Percentiles rank a stretch among this genome's conserved stretches.
These are phyloP conservation scores for Hyperoplus lanceolatus DNA, from an alignment of 2,797 vertebrate species.

Conservation along the genomic window DNA sequence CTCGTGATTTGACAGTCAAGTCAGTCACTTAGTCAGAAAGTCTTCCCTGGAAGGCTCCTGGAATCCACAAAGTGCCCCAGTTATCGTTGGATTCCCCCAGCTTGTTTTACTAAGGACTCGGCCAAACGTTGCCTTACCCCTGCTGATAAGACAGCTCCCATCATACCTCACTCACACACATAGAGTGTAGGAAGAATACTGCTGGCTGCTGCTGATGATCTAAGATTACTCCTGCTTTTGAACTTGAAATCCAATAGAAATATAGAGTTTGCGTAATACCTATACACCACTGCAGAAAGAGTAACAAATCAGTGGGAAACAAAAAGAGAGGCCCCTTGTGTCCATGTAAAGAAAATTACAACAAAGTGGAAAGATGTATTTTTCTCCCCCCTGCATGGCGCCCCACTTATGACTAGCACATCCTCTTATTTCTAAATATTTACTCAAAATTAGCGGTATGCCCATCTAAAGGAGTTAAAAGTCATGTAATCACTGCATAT, in stretches of 20 bases:
- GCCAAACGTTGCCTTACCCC: conserved; percentile 70
- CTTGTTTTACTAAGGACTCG: conserved; percentile 74
- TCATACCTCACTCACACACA: conserved; percentile 77
- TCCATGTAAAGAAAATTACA: conserved; percentile 28
- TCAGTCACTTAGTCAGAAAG: conserved; percentile 55
- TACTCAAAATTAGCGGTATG: conserved; percentile 3
- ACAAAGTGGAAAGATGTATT: conserved; percentile 40
- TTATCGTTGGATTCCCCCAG: conserved; percentile 76
- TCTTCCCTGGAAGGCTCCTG: conserved; percentile 53
- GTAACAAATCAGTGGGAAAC: conserved; percentile 40
- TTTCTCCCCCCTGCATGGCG: conserved; percentile 24
- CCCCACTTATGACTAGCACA: conserved; percentile 8
- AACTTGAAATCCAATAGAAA: conserved; percentile 71
- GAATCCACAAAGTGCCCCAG: conserved; percentile 66
- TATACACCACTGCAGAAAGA: conserved; percentile 30
- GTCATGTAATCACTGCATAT: not conserved
- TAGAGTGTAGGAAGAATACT: conserved; percentile 73
- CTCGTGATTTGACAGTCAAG: conserved; percentile 52
- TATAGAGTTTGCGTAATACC: conserved; percentile 55
- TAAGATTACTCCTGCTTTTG: conserved; percentile 66
- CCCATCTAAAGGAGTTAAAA: conserved; percentile 1
- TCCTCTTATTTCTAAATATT: not conserved
- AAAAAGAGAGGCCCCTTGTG: conserved; percentile 25
- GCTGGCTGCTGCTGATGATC: conserved; percentile 71
- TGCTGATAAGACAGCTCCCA: conserved; percentile 79